Evolutionary conservation across 1,140 invertebrate species (phyloP).

Genomic region (Leptinotarsa defecta): DNA sequence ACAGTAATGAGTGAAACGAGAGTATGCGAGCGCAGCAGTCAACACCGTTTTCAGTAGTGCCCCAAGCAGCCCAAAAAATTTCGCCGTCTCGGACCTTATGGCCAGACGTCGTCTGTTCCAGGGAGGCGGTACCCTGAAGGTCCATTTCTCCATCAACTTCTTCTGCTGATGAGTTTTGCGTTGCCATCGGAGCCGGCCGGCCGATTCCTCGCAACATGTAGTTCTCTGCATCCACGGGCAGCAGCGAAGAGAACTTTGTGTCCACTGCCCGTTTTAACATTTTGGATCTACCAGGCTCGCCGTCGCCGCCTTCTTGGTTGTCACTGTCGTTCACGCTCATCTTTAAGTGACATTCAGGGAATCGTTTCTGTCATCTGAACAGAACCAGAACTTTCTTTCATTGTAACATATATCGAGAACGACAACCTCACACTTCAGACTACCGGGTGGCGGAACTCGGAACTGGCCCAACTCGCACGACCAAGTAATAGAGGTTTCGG

Average conservation of each 20-base stretch:
- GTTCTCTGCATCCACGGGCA: conserved; percentile 64
- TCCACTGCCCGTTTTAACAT: conserved; percentile 42
- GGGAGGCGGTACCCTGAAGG: conserved; percentile 25
- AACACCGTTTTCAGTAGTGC: conserved; percentile 9
- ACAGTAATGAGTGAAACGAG: conserved; percentile 62
- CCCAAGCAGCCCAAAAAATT: conserved; percentile 22
- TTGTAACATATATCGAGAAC: conserved; percentile 22
- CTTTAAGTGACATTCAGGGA: conserved; percentile 41
- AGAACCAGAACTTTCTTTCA: conserved; percentile 8
- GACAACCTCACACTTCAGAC: conserved; percentile 34
- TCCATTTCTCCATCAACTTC: conserved; percentile 26
- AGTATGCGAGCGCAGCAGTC: conserved; percentile 59
- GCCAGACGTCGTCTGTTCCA: background rate
- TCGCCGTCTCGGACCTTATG: conserved; percentile 4
- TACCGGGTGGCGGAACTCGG: conserved; percentile 36
- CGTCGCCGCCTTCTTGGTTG: conserved; percentile 31
- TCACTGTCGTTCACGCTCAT: conserved; percentile 46
- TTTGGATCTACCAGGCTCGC: conserved; percentile 37
- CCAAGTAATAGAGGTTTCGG: conserved; percentile 16
- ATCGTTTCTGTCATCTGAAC: conserved; percentile 18
- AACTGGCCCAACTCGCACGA: conserved; percentile 36
- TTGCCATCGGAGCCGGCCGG: conserved; percentile 44
- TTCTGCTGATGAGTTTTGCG: conserved; percentile 22
- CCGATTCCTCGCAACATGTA: conserved; percentile 63
- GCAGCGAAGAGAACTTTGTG: conserved; percentile 36